Evolutionary conservation across 2,797 vertebrate species (phyloP).

Genomic region (Typhlichthys subterraneus): DNA sequence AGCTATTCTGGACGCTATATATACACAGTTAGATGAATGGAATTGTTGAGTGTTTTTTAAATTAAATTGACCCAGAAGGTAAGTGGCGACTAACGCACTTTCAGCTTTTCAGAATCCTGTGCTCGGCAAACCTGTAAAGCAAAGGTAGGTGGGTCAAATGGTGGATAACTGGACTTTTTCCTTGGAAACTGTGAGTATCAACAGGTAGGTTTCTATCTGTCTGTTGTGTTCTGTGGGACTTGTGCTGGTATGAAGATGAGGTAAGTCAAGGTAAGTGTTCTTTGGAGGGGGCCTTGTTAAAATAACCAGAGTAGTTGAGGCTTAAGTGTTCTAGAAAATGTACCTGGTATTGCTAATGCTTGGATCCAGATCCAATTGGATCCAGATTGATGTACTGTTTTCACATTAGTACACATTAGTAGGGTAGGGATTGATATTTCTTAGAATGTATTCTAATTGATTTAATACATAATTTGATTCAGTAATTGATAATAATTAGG

Average conservation of each 20-base stretch:
- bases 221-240: slow-evolving; percentile 68
- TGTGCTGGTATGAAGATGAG: slow-evolving; percentile 49
- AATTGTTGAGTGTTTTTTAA: slow-evolving; percentile 80
- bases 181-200: slow-evolving; percentile 73
- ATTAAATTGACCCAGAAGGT: slow-evolving; percentile 78
- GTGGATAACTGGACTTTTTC: slow-evolving; percentile 30
- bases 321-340: background rate
- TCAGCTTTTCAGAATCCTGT: slow-evolving; percentile 75
- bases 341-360: background rate
- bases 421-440: background rate
- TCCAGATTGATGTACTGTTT: too few species aligned
- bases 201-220: slow-evolving; percentile 77
- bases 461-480: background rate
- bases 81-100: slow-evolving; percentile 77
- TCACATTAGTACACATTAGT: too few species aligned
- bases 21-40: slow-evolving; percentile 74
- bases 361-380: too few species aligned
- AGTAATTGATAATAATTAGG: too few species aligned
- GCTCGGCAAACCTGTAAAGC: slow-evolving; percentile 29
- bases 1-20: slow-evolving; percentile 73
- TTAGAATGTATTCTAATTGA: background rate
- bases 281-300: slow-evolving; percentile 30
- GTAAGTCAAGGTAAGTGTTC: slow-evolving; percentile 72
- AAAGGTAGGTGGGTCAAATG: slow-evolving; percentile 79
- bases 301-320: background rate